phyloP scores from a whole-genome alignment of 2,888 invertebrate species.

The Acleris sparsana region DNA sequence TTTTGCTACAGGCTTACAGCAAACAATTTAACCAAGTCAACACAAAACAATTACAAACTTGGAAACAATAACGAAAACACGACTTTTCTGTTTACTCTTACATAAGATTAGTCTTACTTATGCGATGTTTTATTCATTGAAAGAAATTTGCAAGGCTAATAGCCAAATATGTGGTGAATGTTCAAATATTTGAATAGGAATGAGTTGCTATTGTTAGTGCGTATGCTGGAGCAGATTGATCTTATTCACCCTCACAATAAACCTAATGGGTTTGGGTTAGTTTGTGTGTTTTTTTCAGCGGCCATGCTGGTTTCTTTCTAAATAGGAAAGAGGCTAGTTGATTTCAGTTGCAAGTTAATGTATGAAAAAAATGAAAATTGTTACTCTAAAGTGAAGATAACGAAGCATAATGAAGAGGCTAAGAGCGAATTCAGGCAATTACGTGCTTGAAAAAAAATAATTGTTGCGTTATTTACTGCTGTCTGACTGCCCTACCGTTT shows the following conservation, averaged over 20 bases:
- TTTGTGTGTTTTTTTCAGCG: too few relatives aligned
- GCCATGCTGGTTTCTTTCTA: too few relatives aligned
- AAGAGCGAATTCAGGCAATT: too few relatives aligned
- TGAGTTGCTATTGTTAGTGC: not conserved
- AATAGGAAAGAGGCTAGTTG: too few relatives aligned
- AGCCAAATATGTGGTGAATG: conserved; percentile 9
- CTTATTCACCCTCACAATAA: not conserved
- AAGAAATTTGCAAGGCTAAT: conserved; percentile 16
- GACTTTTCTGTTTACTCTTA: conserved; percentile 10
- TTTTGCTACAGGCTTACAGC: not conserved
- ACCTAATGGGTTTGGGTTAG: not conserved
- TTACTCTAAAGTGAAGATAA: too few relatives aligned
- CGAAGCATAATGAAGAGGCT: too few relatives aligned
- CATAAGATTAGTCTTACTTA: not conserved
- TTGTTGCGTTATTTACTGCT: too few relatives aligned
- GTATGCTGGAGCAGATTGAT: not conserved
- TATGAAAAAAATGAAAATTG: too few relatives aligned
- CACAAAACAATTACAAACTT: conserved; percentile 10
- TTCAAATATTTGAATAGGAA: conserved; percentile 15
- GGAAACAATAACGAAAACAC: conserved; percentile 3
- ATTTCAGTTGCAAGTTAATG: too few relatives aligned
- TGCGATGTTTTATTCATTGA: conserved; percentile 19
- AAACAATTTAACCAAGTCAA: conserved; percentile 8
- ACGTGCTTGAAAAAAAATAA: too few relatives aligned
- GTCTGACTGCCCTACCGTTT: too few relatives aligned